Evolutionary conservation across 2,113 vertebrate species (phyloP).

Genomic region (Pangasianodon hypophthalmus): DNA sequence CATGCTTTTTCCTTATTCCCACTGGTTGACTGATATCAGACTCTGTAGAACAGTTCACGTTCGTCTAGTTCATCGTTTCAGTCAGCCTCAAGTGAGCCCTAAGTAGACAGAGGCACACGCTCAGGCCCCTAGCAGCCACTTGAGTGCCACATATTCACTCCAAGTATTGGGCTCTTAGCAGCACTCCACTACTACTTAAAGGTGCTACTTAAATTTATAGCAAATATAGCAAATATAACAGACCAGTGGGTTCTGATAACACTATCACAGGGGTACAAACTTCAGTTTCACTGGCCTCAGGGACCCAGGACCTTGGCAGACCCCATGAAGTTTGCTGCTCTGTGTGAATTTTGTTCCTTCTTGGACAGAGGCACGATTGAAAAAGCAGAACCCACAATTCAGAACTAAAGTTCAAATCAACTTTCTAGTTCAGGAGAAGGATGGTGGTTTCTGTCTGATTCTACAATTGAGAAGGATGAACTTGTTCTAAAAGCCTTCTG

Average conservation of each 20-base stretch:
- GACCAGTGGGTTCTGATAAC: neutral
- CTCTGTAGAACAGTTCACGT: neutral
- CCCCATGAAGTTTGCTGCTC: neutral
- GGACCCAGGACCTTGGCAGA: neutral
- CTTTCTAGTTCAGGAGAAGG: neutral
- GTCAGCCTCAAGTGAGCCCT: neutral
- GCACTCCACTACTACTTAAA: neutral
- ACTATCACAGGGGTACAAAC: neutral
- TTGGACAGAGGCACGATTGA: neutral
- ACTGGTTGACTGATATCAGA: neutral
- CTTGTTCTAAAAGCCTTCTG: neutral
- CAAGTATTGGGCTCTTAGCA: neutral
- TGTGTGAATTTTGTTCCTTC: neutral
- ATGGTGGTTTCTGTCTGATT: neutral
- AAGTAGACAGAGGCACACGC: neutral
- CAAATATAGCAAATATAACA: slow-evolving; percentile 15
- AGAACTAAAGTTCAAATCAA: neutral
- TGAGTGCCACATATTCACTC: neutral
- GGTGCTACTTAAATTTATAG: too few species aligned
- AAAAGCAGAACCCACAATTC: neutral
- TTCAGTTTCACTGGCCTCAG: neutral
- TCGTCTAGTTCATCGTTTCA: neutral
- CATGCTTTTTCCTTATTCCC: neutral
- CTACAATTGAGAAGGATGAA: neutral
- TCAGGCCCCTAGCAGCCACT: neutral